phyloP scores from a whole-genome alignment of 2,888 invertebrate genomes.

The Plebejus argus region DNA sequence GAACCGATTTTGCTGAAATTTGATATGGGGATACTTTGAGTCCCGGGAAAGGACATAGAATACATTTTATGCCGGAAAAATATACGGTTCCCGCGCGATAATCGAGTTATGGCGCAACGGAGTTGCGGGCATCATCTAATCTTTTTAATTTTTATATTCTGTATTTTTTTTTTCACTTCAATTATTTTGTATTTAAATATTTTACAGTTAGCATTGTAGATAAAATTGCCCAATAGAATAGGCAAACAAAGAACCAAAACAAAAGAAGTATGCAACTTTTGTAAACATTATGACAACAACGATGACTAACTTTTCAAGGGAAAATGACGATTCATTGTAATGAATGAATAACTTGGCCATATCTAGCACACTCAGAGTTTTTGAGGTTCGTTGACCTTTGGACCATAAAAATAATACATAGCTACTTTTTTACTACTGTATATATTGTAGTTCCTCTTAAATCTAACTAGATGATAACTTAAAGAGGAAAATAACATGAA shows the following conservation, averaged over 20 bases:
- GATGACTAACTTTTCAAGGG: neutral
- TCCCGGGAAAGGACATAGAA: too few species aligned
- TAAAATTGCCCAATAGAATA: neutral
- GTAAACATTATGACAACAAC: slow-evolving; percentile 9
- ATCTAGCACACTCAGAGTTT: neutral
- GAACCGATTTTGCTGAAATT: too few species aligned
- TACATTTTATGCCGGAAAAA: too few species aligned
- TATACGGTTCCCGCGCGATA: too few species aligned
- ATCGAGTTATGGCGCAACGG: too few species aligned
- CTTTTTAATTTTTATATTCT: neutral
- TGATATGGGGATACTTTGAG: too few species aligned
- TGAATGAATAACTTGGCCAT: neutral
- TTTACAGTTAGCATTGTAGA: neutral
- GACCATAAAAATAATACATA: neutral
- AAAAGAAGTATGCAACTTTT: neutral
- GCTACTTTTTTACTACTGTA: too few species aligned
- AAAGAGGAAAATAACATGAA: too few species aligned
- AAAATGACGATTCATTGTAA: neutral
- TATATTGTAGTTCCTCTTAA: too few species aligned
- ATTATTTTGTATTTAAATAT: neutral
- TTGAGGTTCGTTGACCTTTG: neutral
- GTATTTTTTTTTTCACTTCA: neutral
- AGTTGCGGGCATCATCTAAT: too few species aligned
- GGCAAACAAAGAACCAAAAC: slow-evolving; percentile 15
- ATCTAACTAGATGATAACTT: too few species aligned